phyloP scores from a whole-genome alignment of 2,888 invertebrate genomes.

The Galerucella calmariensis region DNA sequence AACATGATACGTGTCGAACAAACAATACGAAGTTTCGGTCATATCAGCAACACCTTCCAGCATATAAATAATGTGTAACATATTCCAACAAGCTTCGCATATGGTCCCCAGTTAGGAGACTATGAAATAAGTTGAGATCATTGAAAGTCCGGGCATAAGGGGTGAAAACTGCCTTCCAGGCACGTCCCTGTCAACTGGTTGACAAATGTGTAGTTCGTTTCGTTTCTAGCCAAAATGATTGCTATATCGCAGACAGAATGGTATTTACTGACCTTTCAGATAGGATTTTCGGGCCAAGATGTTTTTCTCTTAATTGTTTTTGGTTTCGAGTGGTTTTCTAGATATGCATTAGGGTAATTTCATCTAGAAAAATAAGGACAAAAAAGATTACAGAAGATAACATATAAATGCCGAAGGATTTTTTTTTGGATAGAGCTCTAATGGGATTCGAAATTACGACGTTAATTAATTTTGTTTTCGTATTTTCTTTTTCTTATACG shows the following conservation, averaged over 20 bases:
- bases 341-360: constrained; percentile 17
- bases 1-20: constrained; percentile 28
- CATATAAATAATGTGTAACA: constrained; percentile 40
- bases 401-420: not conserved
- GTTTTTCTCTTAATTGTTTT: constrained; percentile 31
- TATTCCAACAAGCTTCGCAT: constrained; percentile 37
- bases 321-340: constrained; percentile 10
- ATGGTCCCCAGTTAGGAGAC: constrained; percentile 38
- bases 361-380: not conserved
- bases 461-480: too few species aligned
- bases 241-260: constrained; percentile 50
- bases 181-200: constrained; percentile 47
- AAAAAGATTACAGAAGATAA: not conserved
- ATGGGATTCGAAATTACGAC: not conserved
- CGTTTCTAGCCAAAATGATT: constrained; percentile 41
- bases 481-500: too few species aligned
- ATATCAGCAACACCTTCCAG: constrained; percentile 25
- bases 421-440: not conserved
- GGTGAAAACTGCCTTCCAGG: constrained; percentile 42
- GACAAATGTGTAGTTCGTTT: constrained; percentile 49
- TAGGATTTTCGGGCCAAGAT: constrained; percentile 45
- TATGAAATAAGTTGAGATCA: constrained; percentile 46
- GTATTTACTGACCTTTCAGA: constrained; percentile 39
- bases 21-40: constrained; percentile 33
- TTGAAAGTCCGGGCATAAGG: constrained; percentile 34